Conservation (phyloP, 2,888 invertebrate species). For the Oscheius sp. region DNA sequence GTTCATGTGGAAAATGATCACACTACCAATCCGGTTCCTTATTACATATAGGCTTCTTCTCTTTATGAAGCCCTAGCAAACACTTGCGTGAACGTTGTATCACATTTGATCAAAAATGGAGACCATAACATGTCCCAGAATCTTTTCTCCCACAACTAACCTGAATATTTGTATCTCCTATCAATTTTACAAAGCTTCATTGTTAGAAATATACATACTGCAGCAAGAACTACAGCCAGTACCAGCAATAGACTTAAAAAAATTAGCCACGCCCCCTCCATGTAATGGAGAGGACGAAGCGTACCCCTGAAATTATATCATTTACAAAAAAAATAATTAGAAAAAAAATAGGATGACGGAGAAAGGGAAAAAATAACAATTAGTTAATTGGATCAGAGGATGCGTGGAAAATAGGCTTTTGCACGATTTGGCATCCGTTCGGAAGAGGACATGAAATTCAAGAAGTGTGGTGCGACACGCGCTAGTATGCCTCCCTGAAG, state of each 20-base stretch:
- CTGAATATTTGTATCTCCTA: constrained; percentile 31
- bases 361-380: not conserved
- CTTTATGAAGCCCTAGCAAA: too few species aligned
- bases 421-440: constrained; percentile 12
- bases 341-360: not conserved
- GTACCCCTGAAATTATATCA: constrained; percentile 10
- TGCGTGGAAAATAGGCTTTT: not conserved
- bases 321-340: not conserved
- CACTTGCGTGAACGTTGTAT: too few species aligned
- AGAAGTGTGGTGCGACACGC: constrained; percentile 30
- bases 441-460: constrained; percentile 36
- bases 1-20: not conserved
- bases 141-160: constrained; percentile 1
- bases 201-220: constrained; percentile 26
- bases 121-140: too few species aligned
- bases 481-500: constrained; percentile 10
- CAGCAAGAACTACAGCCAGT: constrained; percentile 18
- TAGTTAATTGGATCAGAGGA: not conserved
- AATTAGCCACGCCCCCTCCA: constrained; percentile 42
- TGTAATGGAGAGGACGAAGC: constrained; percentile 37
- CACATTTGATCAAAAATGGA: too few species aligned
- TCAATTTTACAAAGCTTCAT: constrained; percentile 23
- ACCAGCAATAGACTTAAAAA: constrained; percentile 16
- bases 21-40: not conserved
- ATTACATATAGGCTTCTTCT: too few species aligned